These are phyloP conservation scores for Diplolepis rosae DNA, from an alignment of 2,888 invertebrate genomes.

Conservation along the genomic window DNA sequence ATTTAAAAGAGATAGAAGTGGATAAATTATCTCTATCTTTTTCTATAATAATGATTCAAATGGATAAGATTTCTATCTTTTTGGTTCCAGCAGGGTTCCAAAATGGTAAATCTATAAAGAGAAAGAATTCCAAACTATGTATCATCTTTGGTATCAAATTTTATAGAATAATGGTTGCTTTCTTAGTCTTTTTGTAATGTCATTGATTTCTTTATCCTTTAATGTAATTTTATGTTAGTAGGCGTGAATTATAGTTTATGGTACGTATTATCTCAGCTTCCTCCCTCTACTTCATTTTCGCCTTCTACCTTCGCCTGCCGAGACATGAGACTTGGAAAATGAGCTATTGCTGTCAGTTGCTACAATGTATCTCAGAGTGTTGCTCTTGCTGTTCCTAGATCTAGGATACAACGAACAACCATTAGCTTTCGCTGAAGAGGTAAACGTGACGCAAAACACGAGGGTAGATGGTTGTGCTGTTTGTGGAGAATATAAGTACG, in stretches of 20 bases:
- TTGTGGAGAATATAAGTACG: constrained; percentile 63
- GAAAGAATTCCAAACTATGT: too few species aligned
- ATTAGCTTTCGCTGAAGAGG: constrained; percentile 36
- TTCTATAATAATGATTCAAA: too few species aligned
- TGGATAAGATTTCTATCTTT: too few species aligned
- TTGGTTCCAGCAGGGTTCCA: too few species aligned
- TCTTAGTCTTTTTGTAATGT: too few species aligned
- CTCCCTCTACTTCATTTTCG: constrained; percentile 36
- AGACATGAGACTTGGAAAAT: constrained; percentile 31
- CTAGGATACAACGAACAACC: constrained; percentile 37
- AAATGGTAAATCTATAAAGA: too few species aligned
- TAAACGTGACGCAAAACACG: constrained; percentile 36
- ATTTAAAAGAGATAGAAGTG: too few species aligned
- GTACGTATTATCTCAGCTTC: constrained; percentile 11
- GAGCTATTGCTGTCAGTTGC: constrained; percentile 54
- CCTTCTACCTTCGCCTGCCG: constrained; percentile 33
- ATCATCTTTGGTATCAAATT: too few species aligned
- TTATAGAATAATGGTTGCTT: too few species aligned
- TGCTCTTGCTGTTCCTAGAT: constrained; percentile 48
- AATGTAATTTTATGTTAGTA: neutral
- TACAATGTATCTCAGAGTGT: constrained; percentile 59
- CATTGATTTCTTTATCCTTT: neutral
- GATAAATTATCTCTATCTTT: too few species aligned
- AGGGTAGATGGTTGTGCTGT: constrained; percentile 57
- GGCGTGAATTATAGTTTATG: neutral